These are phyloP conservation scores for Actinernus sp. DNA, from an alignment of 92 coral and sea anemone genomes.

Conservation along the genomic window DNA sequence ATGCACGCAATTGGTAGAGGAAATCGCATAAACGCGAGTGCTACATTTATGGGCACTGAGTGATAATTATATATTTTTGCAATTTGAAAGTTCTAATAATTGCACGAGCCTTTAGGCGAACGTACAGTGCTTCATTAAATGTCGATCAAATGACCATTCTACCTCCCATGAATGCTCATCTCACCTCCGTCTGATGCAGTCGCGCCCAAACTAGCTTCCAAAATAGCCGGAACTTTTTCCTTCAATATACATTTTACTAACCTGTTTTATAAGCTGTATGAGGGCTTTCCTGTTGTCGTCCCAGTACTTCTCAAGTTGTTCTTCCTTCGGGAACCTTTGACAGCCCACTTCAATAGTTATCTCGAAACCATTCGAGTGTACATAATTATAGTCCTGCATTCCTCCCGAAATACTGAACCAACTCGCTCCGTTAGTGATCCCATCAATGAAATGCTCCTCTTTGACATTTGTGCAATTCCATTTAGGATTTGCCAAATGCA, in stretches of 20 bases:
- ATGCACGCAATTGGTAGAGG: no score
- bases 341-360: conserved; percentile 95
- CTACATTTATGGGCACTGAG: no score
- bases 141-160: no score
- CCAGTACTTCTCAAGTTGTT: conserved; percentile 86
- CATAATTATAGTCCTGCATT: conserved; percentile 98
- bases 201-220: no score
- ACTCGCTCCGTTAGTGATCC: conserved; percentile 96
- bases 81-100: no score
- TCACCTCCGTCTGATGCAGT: no score
- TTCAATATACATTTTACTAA: conserved; percentile 21
- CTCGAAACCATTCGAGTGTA: conserved; percentile 95
- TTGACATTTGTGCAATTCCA: conserved; percentile 83
- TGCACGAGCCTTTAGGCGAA: no score
- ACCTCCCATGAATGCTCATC: no score
- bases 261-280: conserved; percentile 79
- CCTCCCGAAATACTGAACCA: conserved; percentile 99
- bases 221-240: no score
- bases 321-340: conserved; percentile 85
- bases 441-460: conserved; percentile 94
- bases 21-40: no score
- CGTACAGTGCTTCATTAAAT: no score
- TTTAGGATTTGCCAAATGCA: conserved; percentile 98
- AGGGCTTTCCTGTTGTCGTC: conserved; percentile 76
- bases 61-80: no score